Evolutionary conservation across 2,113 vertebrate species (phyloP).

Genomic region (Vicugna pacos): DNA sequence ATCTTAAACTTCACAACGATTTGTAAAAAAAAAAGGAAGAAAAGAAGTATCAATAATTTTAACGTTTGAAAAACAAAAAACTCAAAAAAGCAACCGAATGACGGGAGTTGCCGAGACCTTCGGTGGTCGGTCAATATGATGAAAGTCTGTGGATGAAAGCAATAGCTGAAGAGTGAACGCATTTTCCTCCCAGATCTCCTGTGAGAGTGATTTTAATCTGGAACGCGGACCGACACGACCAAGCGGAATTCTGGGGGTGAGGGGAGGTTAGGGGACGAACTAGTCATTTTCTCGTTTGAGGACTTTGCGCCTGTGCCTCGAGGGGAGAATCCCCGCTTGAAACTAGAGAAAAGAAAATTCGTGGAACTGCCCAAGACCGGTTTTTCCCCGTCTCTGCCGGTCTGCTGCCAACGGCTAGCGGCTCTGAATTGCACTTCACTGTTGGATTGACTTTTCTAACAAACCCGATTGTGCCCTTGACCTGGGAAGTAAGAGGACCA

Average conservation of each 20-base stretch:
- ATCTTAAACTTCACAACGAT: neutral
- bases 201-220: neutral
- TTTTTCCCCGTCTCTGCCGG: neutral
- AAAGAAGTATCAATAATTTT: neutral
- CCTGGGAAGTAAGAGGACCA: rapidly evolving
- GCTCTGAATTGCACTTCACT: too few species aligned
- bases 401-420: neutral
- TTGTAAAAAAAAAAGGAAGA: neutral
- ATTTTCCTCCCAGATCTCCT: neutral
- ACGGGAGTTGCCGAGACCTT: too few species aligned
- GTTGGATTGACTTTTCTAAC: neutral
- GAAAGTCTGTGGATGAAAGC: neutral
- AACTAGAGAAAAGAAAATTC: neutral
- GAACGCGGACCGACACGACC: neutral
- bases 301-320: neutral
- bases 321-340: neutral
- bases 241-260: neutral
- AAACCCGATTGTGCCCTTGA: neutral
- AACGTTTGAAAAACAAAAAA: neutral
- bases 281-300: neutral
- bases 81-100: neutral
- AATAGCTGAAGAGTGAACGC: neutral
- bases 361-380: neutral
- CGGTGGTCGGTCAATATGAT: rapidly evolving
- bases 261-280: neutral